Evolutionary conservation across 2,888 invertebrate species (phyloP), one percentile per base, ranked within the genome.

Genomic region (Erannis defoliaria): DNA sequence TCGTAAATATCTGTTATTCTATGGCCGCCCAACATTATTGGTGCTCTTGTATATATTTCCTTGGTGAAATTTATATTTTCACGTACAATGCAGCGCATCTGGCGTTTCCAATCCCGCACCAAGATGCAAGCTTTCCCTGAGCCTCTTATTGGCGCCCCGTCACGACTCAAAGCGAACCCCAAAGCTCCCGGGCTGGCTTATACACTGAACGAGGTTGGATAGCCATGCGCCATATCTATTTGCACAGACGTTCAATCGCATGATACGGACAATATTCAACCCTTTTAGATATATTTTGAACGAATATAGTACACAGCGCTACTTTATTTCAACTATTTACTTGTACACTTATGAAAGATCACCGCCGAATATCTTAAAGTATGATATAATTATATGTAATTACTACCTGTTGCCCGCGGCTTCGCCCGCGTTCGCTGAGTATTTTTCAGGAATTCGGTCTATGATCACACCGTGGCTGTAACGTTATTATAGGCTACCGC

Each of bases 101-200:
- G 33, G 49, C 48, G 37, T 55, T 49, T 49, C 49, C 35, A 31
- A 48, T 45, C 50, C 21, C 43, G 31, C 31, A 55, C 43, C 35
- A 43, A 55, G 43, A 55, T 35, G 35, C 46, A 46, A 40, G 48
- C 49, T 49, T 50, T 45, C 37, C 65, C 73, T 85, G 86, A 87
- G 83, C 86, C 75, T 84, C 86, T 89, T 88, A 88, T 79, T 75
- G 76, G 31, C 74, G 75, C 77, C 74, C 77, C 74, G 73, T 71
- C 74, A 75, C 73, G 74, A 72, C 72, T 64, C 68, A 78, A 73
- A 72, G 69, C 62, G 72, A 67, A 70, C 76, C 80, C 80, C 81
- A 82, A 67, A 71, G 71, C 50, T 64, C 51, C 38, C 55, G 29
- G 60, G 45, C 62, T 67, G 62, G 64, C 38, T 55, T 54, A 66